A percentile compares a stretch with the other conserved stretches of the same genome.
Evolutionary conservation across 2,888 invertebrate species (phyloP).

Genomic region (Cerastoderma edule): DNA sequence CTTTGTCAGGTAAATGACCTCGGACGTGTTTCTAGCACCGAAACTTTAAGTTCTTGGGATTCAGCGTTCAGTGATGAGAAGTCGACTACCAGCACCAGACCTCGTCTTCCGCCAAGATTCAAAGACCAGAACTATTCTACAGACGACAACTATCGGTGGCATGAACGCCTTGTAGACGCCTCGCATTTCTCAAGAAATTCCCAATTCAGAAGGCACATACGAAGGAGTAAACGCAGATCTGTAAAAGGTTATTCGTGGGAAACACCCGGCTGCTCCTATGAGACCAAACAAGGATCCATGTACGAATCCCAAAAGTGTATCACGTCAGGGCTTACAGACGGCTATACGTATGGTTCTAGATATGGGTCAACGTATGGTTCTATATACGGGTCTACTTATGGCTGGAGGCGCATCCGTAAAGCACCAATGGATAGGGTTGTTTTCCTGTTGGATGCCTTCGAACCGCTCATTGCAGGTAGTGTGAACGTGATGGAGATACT

Average conservation of each 20-base stretch:
- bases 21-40: background rate
- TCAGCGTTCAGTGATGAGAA: conserved; percentile 9
- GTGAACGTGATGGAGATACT: conserved; percentile 33
- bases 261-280: background rate
- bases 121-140: background rate
- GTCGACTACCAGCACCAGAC: background rate
- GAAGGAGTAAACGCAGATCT: background rate
- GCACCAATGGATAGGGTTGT: conserved; percentile 22
- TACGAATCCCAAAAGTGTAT: background rate
- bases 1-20: background rate
- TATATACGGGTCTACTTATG: background rate
- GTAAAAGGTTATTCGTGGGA: background rate
- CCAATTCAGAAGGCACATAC: background rate
- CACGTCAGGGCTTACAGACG: background rate
- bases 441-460: conserved; percentile 36
- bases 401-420: background rate
- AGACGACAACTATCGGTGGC: background rate
- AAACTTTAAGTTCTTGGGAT: background rate
- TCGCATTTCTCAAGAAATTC: background rate
- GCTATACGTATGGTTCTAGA: background rate
- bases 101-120: too few relatives aligned
- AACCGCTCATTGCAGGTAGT: conserved; percentile 27
- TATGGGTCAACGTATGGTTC: background rate
- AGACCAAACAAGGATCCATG: background rate
- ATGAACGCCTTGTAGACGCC: background rate